Percentiles rank a stretch among this genome's conserved stretches.
Conservation (phyloP, 2,888 invertebrate species). For the Kuschelorhynchus macadamiae region DNA sequence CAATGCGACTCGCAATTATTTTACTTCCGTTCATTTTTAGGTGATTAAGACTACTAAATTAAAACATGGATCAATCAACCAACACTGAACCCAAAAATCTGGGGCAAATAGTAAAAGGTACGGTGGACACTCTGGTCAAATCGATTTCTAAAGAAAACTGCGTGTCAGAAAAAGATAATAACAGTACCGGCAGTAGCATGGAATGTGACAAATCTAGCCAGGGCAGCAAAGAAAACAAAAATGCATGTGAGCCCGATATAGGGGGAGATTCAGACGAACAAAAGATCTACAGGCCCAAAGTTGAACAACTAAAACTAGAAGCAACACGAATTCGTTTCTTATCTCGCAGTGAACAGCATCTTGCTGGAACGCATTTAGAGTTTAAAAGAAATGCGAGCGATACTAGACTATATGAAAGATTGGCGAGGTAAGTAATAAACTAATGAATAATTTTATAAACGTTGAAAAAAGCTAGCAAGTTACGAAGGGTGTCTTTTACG, state of each 20-base stretch:
- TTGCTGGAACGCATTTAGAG: neutral
- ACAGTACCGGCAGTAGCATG: neutral
- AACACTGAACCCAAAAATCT: neutral
- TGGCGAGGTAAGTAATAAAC: constrained; percentile 3
- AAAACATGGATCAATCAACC: neutral
- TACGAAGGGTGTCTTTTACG: too few species aligned
- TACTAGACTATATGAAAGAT: constrained; percentile 2
- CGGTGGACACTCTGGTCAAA: constrained; percentile 2
- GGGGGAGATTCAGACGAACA: neutral
- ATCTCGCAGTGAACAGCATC: constrained; percentile 17
- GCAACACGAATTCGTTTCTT: neutral
- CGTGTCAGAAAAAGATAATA: neutral
- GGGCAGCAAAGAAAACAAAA: neutral
- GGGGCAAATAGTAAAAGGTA: constrained; percentile 3
- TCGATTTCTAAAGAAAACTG: constrained; percentile 1
- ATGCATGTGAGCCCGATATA: neutral
- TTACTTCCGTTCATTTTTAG: too few species aligned
- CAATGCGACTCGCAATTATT: too few species aligned
- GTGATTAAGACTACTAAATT: too few species aligned
- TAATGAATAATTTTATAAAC: too few species aligned
- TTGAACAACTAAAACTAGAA: constrained; percentile 1
- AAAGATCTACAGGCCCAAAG: neutral
- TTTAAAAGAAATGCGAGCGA: constrained; percentile 18
- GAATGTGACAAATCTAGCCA: neutral
- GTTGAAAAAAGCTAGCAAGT: too few species aligned